Base-by-base conservation (phyloP, 2,888 invertebrate genomes). In the Orchesellides sinensis region DNA sequence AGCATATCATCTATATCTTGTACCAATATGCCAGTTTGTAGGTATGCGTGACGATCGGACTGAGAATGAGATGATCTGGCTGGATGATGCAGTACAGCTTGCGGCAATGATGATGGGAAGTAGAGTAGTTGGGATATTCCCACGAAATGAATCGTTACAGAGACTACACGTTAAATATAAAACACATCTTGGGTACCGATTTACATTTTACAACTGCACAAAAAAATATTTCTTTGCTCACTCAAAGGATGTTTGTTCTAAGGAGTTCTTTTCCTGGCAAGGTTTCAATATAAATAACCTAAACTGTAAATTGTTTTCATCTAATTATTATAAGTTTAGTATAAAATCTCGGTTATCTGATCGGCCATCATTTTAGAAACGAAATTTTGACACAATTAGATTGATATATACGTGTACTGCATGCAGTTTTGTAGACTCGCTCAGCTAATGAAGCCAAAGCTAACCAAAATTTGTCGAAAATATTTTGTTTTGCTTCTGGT, bases 131-230 rank as follows among this genome's bases (percentile, higher is more conserved):
- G 69, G 52, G 14, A 27, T 52, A 70, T 78, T 78, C 78, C 78
- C 78, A 78, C 78, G 78, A 69, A 68, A 78, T 69, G 65, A 78
- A 66, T 75, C 68, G 66, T 75, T 75, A 54, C 74, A 40, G 74
- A 65, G 56, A 66, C 14, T 23, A n/a, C 2, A n/a, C n/a, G n/a
- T n/a, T n/a, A n/a, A n/a, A n/a, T n/a, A n/a, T n/a, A n/a, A n/a
- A n/a, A n/a, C n/a, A n/a, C n/a, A n/a, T n/a, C n/a, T n/a, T n/a
- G n/a, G n/a, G n/a, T n/a, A n/a, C n/a, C 32, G 32, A n/a, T n/a
- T 32, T 32, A 32, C 32, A 32, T 5, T 5, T 5, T 32, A 32
- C 32, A 32, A 6, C 32, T 6, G 5, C 40, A 2, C 40, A 40
- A 40, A 40, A 32, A 6, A 40, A 40, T 40, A 40, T 40, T n/a